A percentile compares a stretch with the other conserved stretches of the same genome.
Evolutionary conservation across 2,888 invertebrate species (phyloP).

Genomic region (Microctonus hyperodae): DNA sequence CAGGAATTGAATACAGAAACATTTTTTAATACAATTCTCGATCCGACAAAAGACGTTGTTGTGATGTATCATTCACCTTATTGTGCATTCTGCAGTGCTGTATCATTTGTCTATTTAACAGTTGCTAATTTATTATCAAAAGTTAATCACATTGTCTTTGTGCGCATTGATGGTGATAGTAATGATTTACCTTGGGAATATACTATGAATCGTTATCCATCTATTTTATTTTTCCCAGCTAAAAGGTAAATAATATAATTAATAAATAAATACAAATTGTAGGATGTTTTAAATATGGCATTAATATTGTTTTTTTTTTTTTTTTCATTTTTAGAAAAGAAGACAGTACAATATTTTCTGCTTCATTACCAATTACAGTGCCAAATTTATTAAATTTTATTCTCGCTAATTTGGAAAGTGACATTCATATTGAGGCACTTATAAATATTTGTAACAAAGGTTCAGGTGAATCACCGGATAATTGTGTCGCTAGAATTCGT

Average conservation of each 20-base stretch:
- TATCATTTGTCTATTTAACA: slow-evolving; percentile 74
- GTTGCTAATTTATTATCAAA: slow-evolving; percentile 70
- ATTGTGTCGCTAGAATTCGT: slow-evolving; percentile 55
- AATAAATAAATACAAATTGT: neutral
- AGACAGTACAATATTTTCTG: slow-evolving; percentile 76
- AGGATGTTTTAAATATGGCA: too few relatives aligned
- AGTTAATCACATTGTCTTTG: slow-evolving; percentile 67
- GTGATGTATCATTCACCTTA: slow-evolving; percentile 80
- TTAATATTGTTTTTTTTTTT: neutral
- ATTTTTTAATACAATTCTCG: slow-evolving; percentile 70
- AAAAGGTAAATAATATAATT: slow-evolving; percentile 64
- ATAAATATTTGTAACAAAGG: slow-evolving; percentile 56
- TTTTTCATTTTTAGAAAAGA: slow-evolving; percentile 66
- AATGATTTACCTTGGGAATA: slow-evolving; percentile 91
- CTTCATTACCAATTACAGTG: slow-evolving; percentile 69
- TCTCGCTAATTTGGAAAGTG: slow-evolving; percentile 71
- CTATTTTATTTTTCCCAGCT: slow-evolving; percentile 81
- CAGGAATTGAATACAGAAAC: slow-evolving; percentile 72
- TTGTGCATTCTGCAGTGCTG: slow-evolving; percentile 77
- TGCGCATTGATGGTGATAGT: slow-evolving; percentile 79
- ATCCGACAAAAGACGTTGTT: slow-evolving; percentile 75
- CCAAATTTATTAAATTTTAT: slow-evolving; percentile 76
- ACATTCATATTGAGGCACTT: slow-evolving; percentile 57
- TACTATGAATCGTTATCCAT: slow-evolving; percentile 80
- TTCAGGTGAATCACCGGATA: slow-evolving; percentile 49